Evolutionary conservation across 2,888 invertebrate species (phyloP).

Genomic region (Ophion ventricosus): DNA sequence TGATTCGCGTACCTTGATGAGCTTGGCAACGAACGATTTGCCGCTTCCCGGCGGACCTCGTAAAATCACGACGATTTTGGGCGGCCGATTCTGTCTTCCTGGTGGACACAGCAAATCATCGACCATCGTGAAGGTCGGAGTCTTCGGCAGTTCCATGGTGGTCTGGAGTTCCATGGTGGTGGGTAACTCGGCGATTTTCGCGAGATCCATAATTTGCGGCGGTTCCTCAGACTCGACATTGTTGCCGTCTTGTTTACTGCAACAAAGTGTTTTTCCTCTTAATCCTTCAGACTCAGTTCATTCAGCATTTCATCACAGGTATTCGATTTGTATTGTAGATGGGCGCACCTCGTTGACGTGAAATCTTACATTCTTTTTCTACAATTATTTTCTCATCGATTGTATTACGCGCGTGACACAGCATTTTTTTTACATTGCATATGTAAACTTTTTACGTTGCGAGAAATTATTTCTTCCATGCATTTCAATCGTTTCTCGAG

Average conservation of each 20-base stretch:
- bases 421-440: not conserved
- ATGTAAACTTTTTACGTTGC: too few species aligned
- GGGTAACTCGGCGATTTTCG: slow-evolving; percentile 76
- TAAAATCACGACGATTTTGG: slow-evolving; percentile 93
- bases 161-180: slow-evolving; percentile 68
- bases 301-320: not conserved
- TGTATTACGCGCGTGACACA: not conserved
- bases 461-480: not conserved
- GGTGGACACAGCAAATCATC: slow-evolving; percentile 93
- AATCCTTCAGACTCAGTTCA: not conserved
- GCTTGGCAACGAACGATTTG: slow-evolving; percentile 94
- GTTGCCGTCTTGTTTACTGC: slow-evolving; percentile 66
- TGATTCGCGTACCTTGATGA: slow-evolving; percentile 88
- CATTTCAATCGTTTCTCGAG: not conserved
- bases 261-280: slow-evolving; percentile 60
- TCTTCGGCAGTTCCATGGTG: slow-evolving; percentile 79
- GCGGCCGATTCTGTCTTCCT: slow-evolving; percentile 91
- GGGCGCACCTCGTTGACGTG: not conserved
- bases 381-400: not conserved
- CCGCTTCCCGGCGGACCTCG: slow-evolving; percentile 98
- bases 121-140: slow-evolving; percentile 86
- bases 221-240: slow-evolving; percentile 70
- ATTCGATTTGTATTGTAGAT: slow-evolving; percentile 1
- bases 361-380: not conserved
- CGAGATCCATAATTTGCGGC: slow-evolving; percentile 32